Percentiles rank a stretch among this genome's conserved stretches.
phyloP scores from a whole-genome alignment of 64 coral and sea anemone species.

The Pocillopora verrucosa region DNA sequence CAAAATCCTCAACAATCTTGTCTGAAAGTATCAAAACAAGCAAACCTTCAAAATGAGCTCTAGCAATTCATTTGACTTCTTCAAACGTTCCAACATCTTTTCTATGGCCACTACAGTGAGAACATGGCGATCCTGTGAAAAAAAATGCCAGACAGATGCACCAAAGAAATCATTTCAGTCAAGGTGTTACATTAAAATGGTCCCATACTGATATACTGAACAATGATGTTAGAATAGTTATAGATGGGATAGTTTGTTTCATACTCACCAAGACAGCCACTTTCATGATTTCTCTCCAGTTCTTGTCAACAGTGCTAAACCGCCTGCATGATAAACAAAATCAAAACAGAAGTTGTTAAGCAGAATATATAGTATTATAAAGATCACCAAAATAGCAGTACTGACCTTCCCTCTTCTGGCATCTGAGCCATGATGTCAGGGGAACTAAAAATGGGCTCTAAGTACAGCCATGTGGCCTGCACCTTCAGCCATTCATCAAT shows the following conservation, averaged over 20 bases:
- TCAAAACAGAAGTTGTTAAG: not conserved
- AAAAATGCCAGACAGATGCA: not conserved
- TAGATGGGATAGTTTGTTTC: not conserved
- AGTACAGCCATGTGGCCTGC: slow-evolving; percentile 95
- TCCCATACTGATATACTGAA: no score
- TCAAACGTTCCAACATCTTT: slow-evolving; percentile 91
- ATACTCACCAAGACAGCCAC: slow-evolving; percentile 80
- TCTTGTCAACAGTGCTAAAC: slow-evolving; percentile 95
- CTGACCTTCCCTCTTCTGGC: slow-evolving; percentile 97
- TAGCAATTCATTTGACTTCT: slow-evolving; percentile 95
- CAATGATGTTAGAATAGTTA: not conserved
- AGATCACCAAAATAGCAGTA: not conserved
- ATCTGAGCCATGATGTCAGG: slow-evolving; percentile 99
- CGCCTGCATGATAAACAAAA: slow-evolving; percentile 58
- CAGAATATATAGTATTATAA: not conserved
- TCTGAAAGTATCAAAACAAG: not conserved
- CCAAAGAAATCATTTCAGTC: not conserved
- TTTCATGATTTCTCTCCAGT: slow-evolving; percentile 99
- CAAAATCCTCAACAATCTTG: no score
- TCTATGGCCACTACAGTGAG: slow-evolving; percentile 94
- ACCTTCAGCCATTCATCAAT: slow-evolving; percentile 99
- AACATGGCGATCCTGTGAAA: slow-evolving; percentile 82
- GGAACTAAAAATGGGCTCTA: slow-evolving; percentile 96
- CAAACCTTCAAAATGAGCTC: slow-evolving; percentile 97
- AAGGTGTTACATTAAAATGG: not conserved